phyloP scores from a whole-genome alignment of 1,140 invertebrate species.

The Whitmania pigra region DNA sequence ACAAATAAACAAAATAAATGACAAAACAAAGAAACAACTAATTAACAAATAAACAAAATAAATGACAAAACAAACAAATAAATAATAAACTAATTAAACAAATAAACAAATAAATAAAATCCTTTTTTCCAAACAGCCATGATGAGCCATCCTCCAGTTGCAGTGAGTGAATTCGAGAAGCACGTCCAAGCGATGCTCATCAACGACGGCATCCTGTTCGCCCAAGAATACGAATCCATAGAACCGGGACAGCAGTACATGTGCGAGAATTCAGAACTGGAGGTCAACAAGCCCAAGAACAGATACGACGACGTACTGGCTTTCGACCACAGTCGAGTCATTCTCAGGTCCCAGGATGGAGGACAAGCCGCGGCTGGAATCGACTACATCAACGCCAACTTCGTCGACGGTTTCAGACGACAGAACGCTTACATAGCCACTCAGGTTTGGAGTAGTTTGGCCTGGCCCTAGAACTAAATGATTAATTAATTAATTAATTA shows the following conservation, averaged over 20 bases:
- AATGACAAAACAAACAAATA: too few relatives aligned
- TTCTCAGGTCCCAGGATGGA: slow-evolving; percentile 31
- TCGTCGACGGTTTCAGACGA: slow-evolving; percentile 44
- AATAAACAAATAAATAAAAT: too few relatives aligned
- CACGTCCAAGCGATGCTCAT: neutral
- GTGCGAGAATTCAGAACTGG: slow-evolving; percentile 39
- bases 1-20: too few relatives aligned
- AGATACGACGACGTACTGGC: slow-evolving; percentile 96
- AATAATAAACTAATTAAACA: too few relatives aligned
- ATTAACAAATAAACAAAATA: too few relatives aligned
- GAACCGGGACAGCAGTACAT: slow-evolving; percentile 18
- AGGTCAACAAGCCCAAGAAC: slow-evolving; percentile 96
- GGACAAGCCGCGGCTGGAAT: slow-evolving; percentile 35
- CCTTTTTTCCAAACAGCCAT: slow-evolving; percentile 2
- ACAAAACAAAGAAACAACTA: too few relatives aligned
- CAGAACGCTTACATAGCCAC: slow-evolving; percentile 44
- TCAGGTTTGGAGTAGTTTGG: slow-evolving; percentile 30
- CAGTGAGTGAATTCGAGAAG: slow-evolving; percentile 5
- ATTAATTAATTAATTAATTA: too few relatives aligned
- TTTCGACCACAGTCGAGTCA: slow-evolving; percentile 49
- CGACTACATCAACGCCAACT: slow-evolving; percentile 87
- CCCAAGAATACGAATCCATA: slow-evolving; percentile 20
- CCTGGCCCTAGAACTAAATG: too few relatives aligned
- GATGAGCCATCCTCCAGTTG: slow-evolving; percentile 11
- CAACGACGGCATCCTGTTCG: slow-evolving; percentile 4